A percentile compares a stretch with the other conserved stretches of the same genome.
phyloP scores from a whole-genome alignment of 2,113 vertebrate genomes.

The Alethe diademata region DNA sequence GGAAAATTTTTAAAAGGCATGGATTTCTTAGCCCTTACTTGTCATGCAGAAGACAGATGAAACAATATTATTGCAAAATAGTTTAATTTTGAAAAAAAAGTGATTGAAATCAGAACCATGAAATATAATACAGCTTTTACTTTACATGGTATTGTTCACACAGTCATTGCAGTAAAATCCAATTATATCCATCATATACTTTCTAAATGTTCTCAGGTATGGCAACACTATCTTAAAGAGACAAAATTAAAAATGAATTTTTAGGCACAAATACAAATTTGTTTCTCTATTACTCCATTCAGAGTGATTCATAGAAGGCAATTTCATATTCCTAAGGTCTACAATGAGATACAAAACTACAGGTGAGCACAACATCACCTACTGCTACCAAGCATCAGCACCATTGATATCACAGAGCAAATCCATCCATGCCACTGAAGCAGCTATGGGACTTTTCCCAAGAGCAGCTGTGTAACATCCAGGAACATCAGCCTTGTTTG shows the following conservation, averaged over 20 bases:
- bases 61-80: neutral
- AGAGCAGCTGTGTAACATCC: neutral
- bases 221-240: neutral
- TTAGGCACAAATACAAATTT: neutral
- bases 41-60: neutral
- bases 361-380: neutral
- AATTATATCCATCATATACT: neutral
- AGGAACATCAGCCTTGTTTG: neutral
- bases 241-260: neutral
- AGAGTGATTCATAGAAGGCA: neutral
- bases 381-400: neutral
- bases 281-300: neutral
- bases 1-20: neutral
- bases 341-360: neutral
- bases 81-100: neutral
- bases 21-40: neutral
- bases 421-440: neutral
- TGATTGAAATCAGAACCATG: conserved; percentile 38
- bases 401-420: neutral
- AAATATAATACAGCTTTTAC: neutral
- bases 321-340: neutral
- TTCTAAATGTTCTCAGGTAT: neutral
- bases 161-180: conserved; percentile 1
- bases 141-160: neutral
- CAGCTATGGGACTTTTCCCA: neutral